Evolutionary conservation across 2,888 invertebrate species (phyloP).

Genomic region (Cerastoderma edule): DNA sequence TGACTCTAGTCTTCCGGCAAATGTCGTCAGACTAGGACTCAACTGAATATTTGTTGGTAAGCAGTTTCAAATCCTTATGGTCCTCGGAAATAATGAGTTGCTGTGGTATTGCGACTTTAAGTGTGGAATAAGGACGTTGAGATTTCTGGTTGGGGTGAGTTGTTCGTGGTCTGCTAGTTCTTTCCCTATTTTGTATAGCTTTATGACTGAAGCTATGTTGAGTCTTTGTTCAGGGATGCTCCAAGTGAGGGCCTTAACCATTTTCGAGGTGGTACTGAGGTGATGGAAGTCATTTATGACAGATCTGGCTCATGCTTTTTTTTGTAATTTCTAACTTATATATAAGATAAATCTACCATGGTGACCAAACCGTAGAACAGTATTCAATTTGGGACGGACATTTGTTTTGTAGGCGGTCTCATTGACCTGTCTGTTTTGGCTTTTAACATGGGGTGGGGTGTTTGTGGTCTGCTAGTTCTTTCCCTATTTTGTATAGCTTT

Average conservation of each 20-base stretch:
- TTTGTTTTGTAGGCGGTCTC: constrained; percentile 23
- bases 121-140: constrained; percentile 14
- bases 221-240: constrained; percentile 11
- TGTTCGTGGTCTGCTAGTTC: constrained; percentile 24
- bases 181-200: constrained; percentile 19
- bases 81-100: constrained; percentile 23
- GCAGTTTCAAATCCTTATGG: constrained; percentile 23
- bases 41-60: constrained; percentile 14
- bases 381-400: constrained; percentile 26
- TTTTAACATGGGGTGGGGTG: not conserved
- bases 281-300: constrained; percentile 15
- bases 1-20: not conserved
- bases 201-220: constrained; percentile 7
- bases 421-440: constrained; percentile 19
- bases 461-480: constrained; percentile 21
- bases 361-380: constrained; percentile 18
- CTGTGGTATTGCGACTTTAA: constrained; percentile 23
- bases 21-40: constrained; percentile 15
- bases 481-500: constrained; percentile 19
- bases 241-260: constrained; percentile 22
- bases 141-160: constrained; percentile 15
- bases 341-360: too few relatives aligned
- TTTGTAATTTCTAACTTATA: too few relatives aligned
- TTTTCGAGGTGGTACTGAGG: constrained; percentile 16
- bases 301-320: too few relatives aligned